Evolutionary conservation across 2,113 vertebrate genomes (phyloP).

Genomic region (Rhea pennata): DNA sequence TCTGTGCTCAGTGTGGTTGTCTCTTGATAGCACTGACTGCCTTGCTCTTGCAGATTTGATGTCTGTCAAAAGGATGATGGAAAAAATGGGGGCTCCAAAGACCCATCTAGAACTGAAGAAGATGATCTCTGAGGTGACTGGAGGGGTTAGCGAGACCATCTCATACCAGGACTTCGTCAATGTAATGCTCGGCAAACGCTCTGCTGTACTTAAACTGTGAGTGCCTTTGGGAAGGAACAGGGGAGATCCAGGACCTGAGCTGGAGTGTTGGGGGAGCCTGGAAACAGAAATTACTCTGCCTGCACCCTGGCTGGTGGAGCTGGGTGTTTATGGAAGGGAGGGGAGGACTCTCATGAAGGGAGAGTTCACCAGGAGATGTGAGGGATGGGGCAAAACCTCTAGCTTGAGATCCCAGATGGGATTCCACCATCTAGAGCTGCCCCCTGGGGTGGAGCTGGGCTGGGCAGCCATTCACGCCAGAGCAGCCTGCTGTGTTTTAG

Average conservation of each 20-base stretch:
- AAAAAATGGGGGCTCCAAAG: conserved; percentile 94
- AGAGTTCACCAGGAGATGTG: background rate
- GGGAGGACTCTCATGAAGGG: background rate
- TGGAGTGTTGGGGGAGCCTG: background rate
- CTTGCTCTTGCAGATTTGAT: conserved; percentile 85
- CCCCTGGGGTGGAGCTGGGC: background rate
- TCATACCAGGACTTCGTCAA: conserved; percentile 96
- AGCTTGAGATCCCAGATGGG: background rate
- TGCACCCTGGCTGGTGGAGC: background rate
- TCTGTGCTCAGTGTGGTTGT: background rate
- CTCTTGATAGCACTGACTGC: rapidly evolving
- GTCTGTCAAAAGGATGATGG: conserved; percentile 98
- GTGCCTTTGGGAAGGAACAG: conserved; percentile 17
- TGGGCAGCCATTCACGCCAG: background rate
- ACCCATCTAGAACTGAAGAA: conserved; percentile 97
- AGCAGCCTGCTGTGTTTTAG: background rate
- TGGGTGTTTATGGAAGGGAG: background rate
- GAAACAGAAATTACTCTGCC: background rate
- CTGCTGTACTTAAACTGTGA: conserved; percentile 95
- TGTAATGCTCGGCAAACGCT: conserved; percentile 97
- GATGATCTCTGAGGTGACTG: conserved; percentile 96
- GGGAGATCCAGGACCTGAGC: background rate
- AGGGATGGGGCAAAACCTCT: background rate
- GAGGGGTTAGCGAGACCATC: conserved; percentile 90
- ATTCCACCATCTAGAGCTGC: background rate